Evolutionary conservation across 2,888 invertebrate species (phyloP).

Genomic region (Coecobrya sp.): DNA sequence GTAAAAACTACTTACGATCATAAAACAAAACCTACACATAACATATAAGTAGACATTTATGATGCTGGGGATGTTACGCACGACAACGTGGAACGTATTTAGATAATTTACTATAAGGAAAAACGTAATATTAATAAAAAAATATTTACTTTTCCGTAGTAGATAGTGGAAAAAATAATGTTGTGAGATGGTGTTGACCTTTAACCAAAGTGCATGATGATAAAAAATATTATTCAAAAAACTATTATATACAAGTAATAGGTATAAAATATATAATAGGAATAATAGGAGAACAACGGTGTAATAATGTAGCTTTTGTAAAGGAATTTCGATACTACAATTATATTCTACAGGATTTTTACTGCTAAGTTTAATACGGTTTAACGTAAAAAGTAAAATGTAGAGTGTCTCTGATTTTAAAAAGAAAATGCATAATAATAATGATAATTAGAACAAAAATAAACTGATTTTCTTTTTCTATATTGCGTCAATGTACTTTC

Average conservation of each 20-base stretch:
- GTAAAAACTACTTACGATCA: neutral
- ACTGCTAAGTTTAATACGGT: constrained; percentile 29
- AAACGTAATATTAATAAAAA: neutral
- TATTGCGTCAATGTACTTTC: constrained; percentile 67
- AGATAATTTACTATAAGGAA: neutral
- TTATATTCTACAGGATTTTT: constrained; percentile 25
- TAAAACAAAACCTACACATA: neutral
- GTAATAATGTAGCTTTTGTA: constrained; percentile 40
- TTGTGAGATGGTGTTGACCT: constrained; percentile 46
- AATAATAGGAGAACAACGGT: neutral
- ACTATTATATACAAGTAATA: neutral
- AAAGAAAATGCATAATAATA: neutral
- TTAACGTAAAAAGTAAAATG: neutral
- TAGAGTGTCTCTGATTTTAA: neutral
- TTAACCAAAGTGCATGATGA: constrained; percentile 46
- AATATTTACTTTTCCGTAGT: constrained; percentile 18
- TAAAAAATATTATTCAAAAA: constrained; percentile 1
- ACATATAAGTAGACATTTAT: neutral
- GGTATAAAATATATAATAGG: neutral
- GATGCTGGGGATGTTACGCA: neutral
- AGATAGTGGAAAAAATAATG: constrained; percentile 12
- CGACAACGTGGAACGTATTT: neutral
- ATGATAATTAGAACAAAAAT: neutral
- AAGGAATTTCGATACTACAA: constrained; percentile 45
- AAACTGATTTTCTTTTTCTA: neutral